Conservation (phyloP, 2,113 vertebrate species). For the Amblyopsis rosae region DNA sequence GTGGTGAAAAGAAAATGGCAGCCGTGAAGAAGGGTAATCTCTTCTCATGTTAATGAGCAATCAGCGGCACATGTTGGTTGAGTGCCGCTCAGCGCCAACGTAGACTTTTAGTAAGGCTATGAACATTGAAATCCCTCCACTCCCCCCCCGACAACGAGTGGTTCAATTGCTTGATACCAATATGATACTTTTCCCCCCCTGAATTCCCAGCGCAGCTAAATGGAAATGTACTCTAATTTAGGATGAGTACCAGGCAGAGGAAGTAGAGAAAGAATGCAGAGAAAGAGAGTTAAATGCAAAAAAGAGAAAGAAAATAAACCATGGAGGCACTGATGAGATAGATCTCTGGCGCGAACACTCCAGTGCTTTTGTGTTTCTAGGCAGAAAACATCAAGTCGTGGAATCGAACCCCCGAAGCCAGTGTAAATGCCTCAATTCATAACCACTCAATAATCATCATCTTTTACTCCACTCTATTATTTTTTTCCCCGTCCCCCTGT, state of each 20-base stretch:
- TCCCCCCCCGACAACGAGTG: conserved; percentile 49
- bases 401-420: conserved; percentile 29
- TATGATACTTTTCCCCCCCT: no score
- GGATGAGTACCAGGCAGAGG: not conserved
- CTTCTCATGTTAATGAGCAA: conserved; percentile 68
- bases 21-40: conserved; percentile 40
- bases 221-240: conserved; percentile 2
- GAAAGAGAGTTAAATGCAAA: not conserved
- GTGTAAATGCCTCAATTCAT: conserved; percentile 39
- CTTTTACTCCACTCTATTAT: not conserved
- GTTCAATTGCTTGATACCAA: conserved; percentile 55
- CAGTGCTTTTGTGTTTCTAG: conserved; percentile 17
- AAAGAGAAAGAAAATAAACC: not conserved
- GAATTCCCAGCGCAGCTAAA: conserved; percentile 23
- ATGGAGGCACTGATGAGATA: conserved; percentile 21
- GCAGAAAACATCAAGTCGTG: conserved; percentile 37
- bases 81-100: conserved; percentile 55
- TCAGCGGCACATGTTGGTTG: conserved; percentile 62
- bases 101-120: conserved; percentile 43
- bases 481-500: not conserved
- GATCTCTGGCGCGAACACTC: conserved; percentile 7
- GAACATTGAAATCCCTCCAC: conserved; percentile 41
- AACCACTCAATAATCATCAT: conserved; percentile 43
- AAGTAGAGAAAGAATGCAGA: not conserved
- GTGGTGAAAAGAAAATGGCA: conserved; percentile 45